phyloP scores from a whole-genome alignment of 2,113 vertebrate species.

The Leuciscus idus region DNA sequence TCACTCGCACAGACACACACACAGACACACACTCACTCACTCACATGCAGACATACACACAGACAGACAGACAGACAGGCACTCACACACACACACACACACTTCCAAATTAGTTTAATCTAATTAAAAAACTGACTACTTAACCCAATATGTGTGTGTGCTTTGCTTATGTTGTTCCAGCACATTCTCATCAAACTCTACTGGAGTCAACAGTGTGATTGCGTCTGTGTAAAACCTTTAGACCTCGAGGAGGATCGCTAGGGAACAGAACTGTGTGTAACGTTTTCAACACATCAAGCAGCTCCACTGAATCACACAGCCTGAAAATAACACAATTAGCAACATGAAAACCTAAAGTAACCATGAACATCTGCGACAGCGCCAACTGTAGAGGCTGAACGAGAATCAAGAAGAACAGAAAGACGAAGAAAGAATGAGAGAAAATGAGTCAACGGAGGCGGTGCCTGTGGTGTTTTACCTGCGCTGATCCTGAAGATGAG shows the following conservation, averaged over 20 bases:
- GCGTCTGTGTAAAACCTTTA: background rate
- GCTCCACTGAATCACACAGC: background rate
- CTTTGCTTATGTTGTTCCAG: background rate
- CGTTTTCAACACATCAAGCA: background rate
- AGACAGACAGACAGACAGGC: no score
- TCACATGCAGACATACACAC: no score
- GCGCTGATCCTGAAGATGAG: constrained; percentile 45
- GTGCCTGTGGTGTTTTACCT: constrained; percentile 36
- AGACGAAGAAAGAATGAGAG: background rate
- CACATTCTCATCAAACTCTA: background rate
- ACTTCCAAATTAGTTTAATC: no score
- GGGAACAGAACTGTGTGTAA: background rate
- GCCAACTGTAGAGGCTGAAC: background rate
- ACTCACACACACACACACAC: no score
- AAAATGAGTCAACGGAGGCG: background rate
- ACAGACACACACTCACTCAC: no score
- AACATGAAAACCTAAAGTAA: background rate
- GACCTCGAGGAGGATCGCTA: background rate
- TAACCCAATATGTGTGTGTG: background rate
- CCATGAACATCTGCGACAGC: background rate
- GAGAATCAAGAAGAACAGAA: background rate
- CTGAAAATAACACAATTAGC: background rate
- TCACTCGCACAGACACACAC: no score
- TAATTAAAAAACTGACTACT: background rate
- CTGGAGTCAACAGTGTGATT: background rate